Percentiles rank a stretch among this genome's conserved stretches.
These are phyloP conservation scores for Eulemur macaco DNA, from an alignment of 2,113 vertebrate species.

Conservation along the genomic window DNA sequence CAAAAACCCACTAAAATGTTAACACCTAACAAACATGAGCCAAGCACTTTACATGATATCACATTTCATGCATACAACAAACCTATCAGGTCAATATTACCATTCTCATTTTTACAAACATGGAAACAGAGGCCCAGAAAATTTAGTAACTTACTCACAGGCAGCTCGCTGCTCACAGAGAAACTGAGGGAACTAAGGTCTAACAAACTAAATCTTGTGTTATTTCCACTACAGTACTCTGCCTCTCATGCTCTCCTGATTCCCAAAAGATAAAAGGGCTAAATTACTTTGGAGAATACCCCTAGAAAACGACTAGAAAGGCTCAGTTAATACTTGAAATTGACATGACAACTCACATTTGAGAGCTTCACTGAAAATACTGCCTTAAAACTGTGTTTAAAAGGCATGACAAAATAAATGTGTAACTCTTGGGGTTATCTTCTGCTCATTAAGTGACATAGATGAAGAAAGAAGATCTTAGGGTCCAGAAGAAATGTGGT, in stretches of 20 bases:
- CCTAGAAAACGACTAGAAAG: background rate
- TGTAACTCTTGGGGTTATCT: background rate
- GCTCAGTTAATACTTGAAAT: background rate
- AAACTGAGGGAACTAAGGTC: conserved; percentile 30
- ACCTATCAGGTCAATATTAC: background rate
- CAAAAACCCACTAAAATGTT: conserved; percentile 35
- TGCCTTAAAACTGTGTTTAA: conserved; percentile 29
- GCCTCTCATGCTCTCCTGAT: background rate
- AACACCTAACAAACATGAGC: background rate
- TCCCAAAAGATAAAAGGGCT: background rate
- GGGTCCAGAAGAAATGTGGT: background rate
- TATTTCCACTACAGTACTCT: background rate
- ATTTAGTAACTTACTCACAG: background rate
- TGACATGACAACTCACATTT: background rate
- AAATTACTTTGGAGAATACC: background rate
- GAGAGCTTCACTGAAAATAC: background rate
- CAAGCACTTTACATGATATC: conserved; percentile 4
- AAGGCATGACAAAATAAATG: conserved; percentile 11
- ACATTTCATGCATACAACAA: conserved; percentile 13
- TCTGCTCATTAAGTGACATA: background rate
- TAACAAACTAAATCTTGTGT: background rate
- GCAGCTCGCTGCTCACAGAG: background rate
- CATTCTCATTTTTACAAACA: background rate
- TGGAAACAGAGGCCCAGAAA: background rate
- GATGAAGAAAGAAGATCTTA: background rate